Base-by-base conservation (phyloP, 2,797 vertebrate genomes). In the Sebastes oblongus region DNA sequence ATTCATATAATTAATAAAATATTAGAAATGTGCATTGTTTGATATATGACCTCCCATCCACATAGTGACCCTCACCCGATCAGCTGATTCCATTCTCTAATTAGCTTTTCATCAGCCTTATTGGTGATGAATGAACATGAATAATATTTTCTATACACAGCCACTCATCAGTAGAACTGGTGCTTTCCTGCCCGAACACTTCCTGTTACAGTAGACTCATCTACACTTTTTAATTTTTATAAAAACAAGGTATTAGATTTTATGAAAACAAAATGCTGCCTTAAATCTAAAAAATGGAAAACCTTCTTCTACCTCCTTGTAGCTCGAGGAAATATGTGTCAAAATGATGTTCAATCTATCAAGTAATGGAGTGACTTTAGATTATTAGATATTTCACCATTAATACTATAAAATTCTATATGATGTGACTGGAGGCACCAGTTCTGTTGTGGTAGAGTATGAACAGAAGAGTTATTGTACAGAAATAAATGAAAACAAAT, bases 31-130 rank as follows among this genome's bases (percentile, higher is more conserved):
- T 71, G 56, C 25, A 46, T 50, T 39, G 13, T 67, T 64, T 96
- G 94, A 97, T 96, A 86, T 92, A 95, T 95, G 94, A 93, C 87
- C 87, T 91, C 86, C 87, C 80, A 78, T 88, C 87, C 92, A 91
- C 94, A 95, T 92, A 92, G 95, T 91, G 91, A 80, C 96, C 91
- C 88, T 93, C 91, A 91, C 86, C 91, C 84, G 85, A 94, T 94
- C 92, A 94, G 95, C 94, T 94, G 92, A 93, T 82, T 95, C 92
- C 42, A 4, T 94, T 95, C 94, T 96, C 96, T 96, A 97, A 97
- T 97, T 97, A 96, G 95, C 93, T 94, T 95, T 95, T 95, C 78
- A 94, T 95, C 96, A 86, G 94, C 94, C 94, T 96, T 94, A 96
- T 96, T 96, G 95, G 95, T 96, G 95, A 96, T 96, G 90, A 94